Evolutionary conservation across 53 echinoderm and acorn worm genomes (phyloP), one percentile per base, ranked within the genome.

Genomic region (Paracentrotus lividus): DNA sequence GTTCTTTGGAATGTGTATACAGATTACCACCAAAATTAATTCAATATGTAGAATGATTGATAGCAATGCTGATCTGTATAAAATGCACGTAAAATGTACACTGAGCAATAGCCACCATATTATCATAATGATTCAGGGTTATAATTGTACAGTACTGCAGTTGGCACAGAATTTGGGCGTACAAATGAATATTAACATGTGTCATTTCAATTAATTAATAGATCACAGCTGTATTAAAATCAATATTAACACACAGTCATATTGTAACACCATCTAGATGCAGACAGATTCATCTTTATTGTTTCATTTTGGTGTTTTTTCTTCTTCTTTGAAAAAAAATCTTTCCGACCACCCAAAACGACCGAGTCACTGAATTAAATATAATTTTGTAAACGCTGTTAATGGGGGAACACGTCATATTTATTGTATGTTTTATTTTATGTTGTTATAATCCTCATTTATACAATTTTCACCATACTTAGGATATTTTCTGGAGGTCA

Each of bases 261-360:
- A 72, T 38, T 72, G 38, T 72, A 72, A 72, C 72, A 81, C 47
- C 81, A 81, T 47, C n/a, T n/a, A 81, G 47, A 45, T 24, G 49
- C 81, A 81, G 44, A 81, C 81, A 81, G 81, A n/a, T 81, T 45
- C 9, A 81, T 81, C n/a, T 81, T 81, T 81, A 47, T 81, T 81
- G 81, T 81, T 81, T 26, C 12, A n/a, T n/a, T n/a, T 81, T 42
- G 76, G 76, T 76, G 44, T 47, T 81, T 47, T 47, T 81, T 34
- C 3, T n/a, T n/a, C n/a, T n/a, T n/a, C n/a, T n/a, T n/a, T n/a
- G n/a, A n/a, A n/a, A n/a, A n/a, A n/a, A n/a, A n/a, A 7, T 20
- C 5, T 72, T 69, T 72, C 27, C 5, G 40, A 72, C 72, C 36
- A 72, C 72, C 72, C 40, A 72, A 20, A 18, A 40, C 21, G 8